A percentile compares a stretch with the other conserved stretches of the same genome.
Evolutionary conservation across 2,797 vertebrate species (phyloP).

Genomic region (Tolypeutes matacus): DNA sequence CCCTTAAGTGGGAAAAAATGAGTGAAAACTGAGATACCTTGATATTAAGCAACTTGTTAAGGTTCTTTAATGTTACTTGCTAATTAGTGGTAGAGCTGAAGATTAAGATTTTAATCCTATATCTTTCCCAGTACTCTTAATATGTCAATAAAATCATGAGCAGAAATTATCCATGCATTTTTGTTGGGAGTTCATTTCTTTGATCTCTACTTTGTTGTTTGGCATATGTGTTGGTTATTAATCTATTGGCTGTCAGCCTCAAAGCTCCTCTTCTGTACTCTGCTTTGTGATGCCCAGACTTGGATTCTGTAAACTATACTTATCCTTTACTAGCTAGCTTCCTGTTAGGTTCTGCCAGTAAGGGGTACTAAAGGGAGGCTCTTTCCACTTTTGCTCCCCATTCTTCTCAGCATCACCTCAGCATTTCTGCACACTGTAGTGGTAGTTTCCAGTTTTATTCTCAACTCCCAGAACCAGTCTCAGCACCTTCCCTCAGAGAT

Average conservation of each 20-base stretch:
- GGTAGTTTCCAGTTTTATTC: background rate
- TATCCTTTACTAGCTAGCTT: background rate
- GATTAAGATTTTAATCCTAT: background rate
- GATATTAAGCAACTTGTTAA: background rate
- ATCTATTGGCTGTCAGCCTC: background rate
- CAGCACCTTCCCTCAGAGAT: background rate
- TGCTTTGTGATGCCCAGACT: background rate
- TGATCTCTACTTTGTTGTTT: background rate
- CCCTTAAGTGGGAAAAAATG: background rate
- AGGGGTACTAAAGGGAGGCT: background rate
- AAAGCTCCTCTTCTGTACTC: background rate
- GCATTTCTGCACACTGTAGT: background rate
- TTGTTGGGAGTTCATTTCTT: slow-evolving; percentile 28
- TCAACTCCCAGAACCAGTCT: background rate
- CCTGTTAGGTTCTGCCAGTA: background rate
- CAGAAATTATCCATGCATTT: background rate
- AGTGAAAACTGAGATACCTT: background rate
- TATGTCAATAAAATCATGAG: background rate
- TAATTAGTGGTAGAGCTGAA: background rate
- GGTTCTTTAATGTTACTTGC: background rate
- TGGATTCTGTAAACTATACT: background rate
- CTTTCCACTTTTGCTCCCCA: background rate
- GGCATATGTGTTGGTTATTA: background rate
- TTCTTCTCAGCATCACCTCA: background rate
- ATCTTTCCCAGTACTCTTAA: background rate